Conservation (phyloP, 1,140 invertebrate species). For the Ceratosolen fusciceps region DNA sequence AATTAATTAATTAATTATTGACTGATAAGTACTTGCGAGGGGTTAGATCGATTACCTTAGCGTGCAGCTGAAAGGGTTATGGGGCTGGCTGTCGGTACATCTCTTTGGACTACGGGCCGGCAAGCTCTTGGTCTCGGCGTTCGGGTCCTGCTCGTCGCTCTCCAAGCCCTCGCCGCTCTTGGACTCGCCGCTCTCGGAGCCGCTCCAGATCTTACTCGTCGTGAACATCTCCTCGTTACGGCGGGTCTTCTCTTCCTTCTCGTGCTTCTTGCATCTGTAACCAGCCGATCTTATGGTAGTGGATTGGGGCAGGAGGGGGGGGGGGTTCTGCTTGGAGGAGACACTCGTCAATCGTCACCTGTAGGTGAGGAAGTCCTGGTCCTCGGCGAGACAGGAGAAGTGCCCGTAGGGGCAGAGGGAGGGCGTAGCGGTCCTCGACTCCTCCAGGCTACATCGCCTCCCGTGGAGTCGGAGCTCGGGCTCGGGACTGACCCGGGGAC, state of each 20-base stretch:
- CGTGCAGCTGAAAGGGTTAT: conserved; percentile 79
- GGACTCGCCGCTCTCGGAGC: conserved; percentile 59
- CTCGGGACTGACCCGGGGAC: too few species aligned
- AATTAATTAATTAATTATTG: too few species aligned
- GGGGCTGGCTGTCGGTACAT: conserved; percentile 73
- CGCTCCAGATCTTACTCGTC: conserved; percentile 57
- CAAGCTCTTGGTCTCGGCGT: conserved; percentile 64
- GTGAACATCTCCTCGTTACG: conserved; percentile 63
- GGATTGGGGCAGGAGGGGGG: too few species aligned
- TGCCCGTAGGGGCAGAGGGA: conserved; percentile 42
- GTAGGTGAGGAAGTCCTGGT: conserved; percentile 64
- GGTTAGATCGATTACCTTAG: conserved; percentile 75
- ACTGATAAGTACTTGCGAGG: too few species aligned
- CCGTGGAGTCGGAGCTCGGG: conserved; percentile 57
- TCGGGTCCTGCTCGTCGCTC: conserved; percentile 59
- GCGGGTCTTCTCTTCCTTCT: conserved; percentile 59
- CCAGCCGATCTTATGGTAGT: not conserved
- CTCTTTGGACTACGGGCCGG: conserved; percentile 62
- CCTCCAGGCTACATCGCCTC: conserved; percentile 64
- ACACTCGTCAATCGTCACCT: conserved; percentile 50
- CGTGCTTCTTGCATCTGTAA: conserved; percentile 57
- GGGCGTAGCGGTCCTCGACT: conserved; percentile 61
- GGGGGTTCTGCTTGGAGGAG: not conserved
- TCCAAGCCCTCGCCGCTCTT: conserved; percentile 59
- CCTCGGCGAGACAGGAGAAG: conserved; percentile 59